Base-by-base conservation (phyloP, 2,797 vertebrate species). In the Pseudomugil gertrudae region DNA sequence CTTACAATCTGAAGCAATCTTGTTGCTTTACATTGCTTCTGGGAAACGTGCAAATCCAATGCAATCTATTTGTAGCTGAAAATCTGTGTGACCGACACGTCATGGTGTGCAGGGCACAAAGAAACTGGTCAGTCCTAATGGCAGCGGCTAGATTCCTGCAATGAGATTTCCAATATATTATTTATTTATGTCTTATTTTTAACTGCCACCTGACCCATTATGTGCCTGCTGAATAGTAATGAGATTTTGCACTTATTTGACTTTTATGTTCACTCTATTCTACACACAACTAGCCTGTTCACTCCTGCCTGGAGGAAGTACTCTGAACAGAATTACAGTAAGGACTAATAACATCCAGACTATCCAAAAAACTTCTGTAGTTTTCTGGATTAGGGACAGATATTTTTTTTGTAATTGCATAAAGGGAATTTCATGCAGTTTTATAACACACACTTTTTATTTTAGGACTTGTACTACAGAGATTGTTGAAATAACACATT, bases 171-270 rank as follows among this genome's bases (percentile, higher is more conserved):
- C 77, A 76, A 84, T 80, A 79, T 11, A 8, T n/a, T n/a, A 2
- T 43, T n/a, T n/a, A 15, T 43, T 19, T n/a, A 4, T n/a, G 9
- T n/a, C 8, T 43, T 9, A n/a, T 3, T 65, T 58, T 53, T n/a
- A 36, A 4, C n/a, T 32, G 21, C 78, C 81, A 87, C 74, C 73
- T 83, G 81, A 87, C 80, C 84, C 78, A 89, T 89, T 85, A 85
- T 75, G 70, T 69, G 83, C 79, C 85, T 80, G 81, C 81, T 85
- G 81, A 75, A 80, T 84, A 87, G 87, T 90, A 89, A 89, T 90
- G 86, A 90, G 88, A 87, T 89, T 83, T 87, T 72, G 83, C 87
- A 77, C 83, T 79, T 81, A 69, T 87, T 84, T 86, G 72, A 69
- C 52, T 79, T 86, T 87, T 76, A 86, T 79, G 69, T 76, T 82